Conservation (phyloP, 2,888 invertebrate genomes). For the Mimachlamys varia region DNA sequence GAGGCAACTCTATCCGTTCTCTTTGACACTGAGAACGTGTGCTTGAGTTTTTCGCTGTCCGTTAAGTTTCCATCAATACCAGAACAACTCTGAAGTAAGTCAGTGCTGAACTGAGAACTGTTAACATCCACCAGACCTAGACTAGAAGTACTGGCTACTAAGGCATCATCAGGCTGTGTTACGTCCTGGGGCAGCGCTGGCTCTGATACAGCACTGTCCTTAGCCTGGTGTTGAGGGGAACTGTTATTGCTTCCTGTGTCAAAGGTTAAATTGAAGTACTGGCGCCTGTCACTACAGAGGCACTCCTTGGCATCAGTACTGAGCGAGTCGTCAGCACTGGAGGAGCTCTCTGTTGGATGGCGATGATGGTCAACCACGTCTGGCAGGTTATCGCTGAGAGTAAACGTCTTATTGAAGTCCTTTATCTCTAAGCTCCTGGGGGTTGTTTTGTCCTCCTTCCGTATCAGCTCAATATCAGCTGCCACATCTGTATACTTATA, state of each 20-base stretch:
- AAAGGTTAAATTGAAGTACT: constrained; percentile 70
- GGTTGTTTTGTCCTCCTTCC: not conserved
- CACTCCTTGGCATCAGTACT: constrained; percentile 60
- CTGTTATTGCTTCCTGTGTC: constrained; percentile 57
- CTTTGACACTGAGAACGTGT: constrained; percentile 41
- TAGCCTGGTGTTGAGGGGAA: constrained; percentile 43
- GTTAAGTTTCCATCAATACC: constrained; percentile 52
- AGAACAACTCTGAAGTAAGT: constrained; percentile 54
- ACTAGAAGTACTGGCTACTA: constrained; percentile 62
- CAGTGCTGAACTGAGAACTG: constrained; percentile 56
- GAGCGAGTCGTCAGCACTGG: constrained; percentile 53
- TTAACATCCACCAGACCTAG: constrained; percentile 61
- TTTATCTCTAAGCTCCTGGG: not conserved
- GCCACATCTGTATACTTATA: constrained; percentile 31
- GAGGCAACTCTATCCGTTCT: constrained; percentile 57
- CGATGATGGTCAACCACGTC: not conserved
- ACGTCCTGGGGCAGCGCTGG: not conserved
- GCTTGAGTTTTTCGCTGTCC: constrained; percentile 48
- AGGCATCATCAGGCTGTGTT: constrained; percentile 46
- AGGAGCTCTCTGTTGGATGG: constrained; percentile 39
- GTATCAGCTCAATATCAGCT: constrained; percentile 38
- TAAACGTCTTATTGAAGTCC: constrained; percentile 61
- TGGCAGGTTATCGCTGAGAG: constrained; percentile 47
- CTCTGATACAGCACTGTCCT: not conserved
- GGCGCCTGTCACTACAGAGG: constrained; percentile 64